phyloP scores from a whole-genome alignment of 37 sponge, comb jelly and placozoan species.

The Axinella damicornis region DNA sequence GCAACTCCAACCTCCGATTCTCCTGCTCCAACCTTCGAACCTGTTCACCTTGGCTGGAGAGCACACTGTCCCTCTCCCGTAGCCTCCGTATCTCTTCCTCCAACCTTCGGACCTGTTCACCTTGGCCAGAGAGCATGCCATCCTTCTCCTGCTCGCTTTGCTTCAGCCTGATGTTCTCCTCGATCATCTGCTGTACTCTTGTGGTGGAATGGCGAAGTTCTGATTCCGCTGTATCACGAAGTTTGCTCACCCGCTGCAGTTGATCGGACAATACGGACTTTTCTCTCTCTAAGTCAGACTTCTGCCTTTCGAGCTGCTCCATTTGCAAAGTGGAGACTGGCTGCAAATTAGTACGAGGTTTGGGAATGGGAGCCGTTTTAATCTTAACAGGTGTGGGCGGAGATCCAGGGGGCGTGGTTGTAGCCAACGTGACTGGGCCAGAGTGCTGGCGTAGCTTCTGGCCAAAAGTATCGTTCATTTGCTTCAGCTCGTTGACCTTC shows the following conservation, averaged over 20 bases:
- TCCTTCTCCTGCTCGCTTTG: background rate
- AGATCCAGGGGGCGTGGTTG: too few species aligned
- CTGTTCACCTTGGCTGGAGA: too few species aligned
- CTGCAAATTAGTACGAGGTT: background rate
- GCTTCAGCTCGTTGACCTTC: background rate
- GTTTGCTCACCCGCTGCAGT: background rate
- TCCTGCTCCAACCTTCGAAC: too few species aligned
- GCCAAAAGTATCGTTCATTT: background rate
- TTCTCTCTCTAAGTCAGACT: constrained; percentile 9
- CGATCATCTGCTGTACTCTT: background rate
- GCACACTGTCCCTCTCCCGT: background rate
- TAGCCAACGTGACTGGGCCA: background rate
- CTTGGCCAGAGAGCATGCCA: background rate
- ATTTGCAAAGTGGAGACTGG: background rate
- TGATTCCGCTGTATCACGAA: background rate
- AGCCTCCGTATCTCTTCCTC: too few species aligned
- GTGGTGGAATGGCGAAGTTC: background rate
- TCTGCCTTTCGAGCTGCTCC: background rate
- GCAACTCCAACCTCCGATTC: background rate
- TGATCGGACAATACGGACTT: background rate
- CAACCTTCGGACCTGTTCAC: too few species aligned
- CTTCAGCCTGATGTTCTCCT: background rate
- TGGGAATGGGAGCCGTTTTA: background rate
- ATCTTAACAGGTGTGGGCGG: background rate
- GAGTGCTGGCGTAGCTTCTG: background rate